Base-by-base conservation (phyloP, 1,140 invertebrate genomes). In the Chrysopa pallens region DNA sequence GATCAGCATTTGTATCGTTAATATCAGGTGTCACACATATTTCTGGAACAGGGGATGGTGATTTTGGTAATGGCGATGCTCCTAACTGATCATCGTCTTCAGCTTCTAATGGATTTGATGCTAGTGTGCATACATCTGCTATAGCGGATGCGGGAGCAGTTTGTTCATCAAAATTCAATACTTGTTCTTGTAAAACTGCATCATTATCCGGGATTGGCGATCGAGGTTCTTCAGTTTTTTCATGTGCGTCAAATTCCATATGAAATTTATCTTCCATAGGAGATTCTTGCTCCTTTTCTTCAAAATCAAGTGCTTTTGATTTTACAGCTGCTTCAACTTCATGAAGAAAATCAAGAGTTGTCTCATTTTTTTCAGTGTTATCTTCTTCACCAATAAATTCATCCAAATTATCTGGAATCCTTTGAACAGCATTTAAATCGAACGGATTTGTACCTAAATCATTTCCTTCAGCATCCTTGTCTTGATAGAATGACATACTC, bases 401-500 rank as follows among this genome's bases (percentile, higher is more conserved):
- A 38, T 72, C 64, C 13, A 75, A 55, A 52, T 74, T 63, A 31
- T 73, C 73, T 6, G 66, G 69, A 31, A 78, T 50, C 28, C 64
- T 59, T 45, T 77, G 75, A 8, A 78, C 73, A 42, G 73, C 72
- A 51, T 78, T 78, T 4, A 76, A 53, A 52, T 78, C 75, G 8
- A 73, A 67, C 35, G 63, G 61, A 45, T 64, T 64, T 4, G 47
- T 40, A 29, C 15, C 12, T 17, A 59, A 54, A 48, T 70, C 64
- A 49, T 71, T 68, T 8, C 68, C 73, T 9, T 66, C 65, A 49
- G 72, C 67, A 44, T 74, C 67, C 48, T 75, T 71, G 43, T 71
- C 68, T 36, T 76, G 74, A 39, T 75, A 74, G 48, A 75, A 72
- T 8, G 76, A 78, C 68, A 76, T 76, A 11, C 72, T 69, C 76